Evolutionary conservation across 2,888 invertebrate species (phyloP).

Genomic region (Perdita meconis): DNA sequence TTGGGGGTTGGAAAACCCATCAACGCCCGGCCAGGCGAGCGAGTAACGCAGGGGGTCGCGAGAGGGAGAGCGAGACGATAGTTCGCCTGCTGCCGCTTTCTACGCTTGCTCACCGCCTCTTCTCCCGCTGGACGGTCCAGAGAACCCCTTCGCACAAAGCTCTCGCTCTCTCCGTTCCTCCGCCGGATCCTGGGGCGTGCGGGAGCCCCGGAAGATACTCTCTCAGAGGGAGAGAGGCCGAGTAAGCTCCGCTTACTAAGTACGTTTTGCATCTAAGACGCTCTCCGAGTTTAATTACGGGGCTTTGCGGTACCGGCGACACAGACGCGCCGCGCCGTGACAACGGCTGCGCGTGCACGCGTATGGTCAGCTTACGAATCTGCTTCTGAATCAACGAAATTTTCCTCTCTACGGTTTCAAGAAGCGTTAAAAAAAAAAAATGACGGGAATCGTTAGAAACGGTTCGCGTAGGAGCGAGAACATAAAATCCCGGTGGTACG

Average conservation of each 20-base stretch:
- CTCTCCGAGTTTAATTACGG: constrained; percentile 80
- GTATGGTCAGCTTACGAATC: neutral
- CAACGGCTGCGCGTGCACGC: constrained; percentile 13
- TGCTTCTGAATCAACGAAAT: neutral
- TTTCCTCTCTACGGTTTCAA: neutral
- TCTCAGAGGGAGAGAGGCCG: constrained; percentile 46
- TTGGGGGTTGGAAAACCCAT: constrained; percentile 77
- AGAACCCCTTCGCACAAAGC: constrained; percentile 66
- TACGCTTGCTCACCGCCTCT: constrained; percentile 55
- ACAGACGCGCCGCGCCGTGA: constrained; percentile 47
- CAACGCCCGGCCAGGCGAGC: constrained; percentile 67
- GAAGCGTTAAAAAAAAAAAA: too few species aligned
- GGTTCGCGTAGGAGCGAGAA: constrained; percentile 57
- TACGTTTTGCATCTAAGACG: constrained; percentile 83
- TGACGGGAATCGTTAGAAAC: constrained; percentile 24
- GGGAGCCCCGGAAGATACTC: constrained; percentile 50
- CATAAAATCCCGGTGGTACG: constrained; percentile 80
- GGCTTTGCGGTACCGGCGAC: constrained; percentile 69
- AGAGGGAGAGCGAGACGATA: constrained; percentile 41
- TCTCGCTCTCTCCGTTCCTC: constrained; percentile 12
- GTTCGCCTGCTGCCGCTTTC: constrained; percentile 36
- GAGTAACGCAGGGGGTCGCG: constrained; percentile 20
- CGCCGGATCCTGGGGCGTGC: constrained; percentile 32
- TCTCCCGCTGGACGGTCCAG: constrained; percentile 67
- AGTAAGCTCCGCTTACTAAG: constrained; percentile 80